phyloP scores from a whole-genome alignment of 2,113 vertebrate species.

The Indri indri region DNA sequence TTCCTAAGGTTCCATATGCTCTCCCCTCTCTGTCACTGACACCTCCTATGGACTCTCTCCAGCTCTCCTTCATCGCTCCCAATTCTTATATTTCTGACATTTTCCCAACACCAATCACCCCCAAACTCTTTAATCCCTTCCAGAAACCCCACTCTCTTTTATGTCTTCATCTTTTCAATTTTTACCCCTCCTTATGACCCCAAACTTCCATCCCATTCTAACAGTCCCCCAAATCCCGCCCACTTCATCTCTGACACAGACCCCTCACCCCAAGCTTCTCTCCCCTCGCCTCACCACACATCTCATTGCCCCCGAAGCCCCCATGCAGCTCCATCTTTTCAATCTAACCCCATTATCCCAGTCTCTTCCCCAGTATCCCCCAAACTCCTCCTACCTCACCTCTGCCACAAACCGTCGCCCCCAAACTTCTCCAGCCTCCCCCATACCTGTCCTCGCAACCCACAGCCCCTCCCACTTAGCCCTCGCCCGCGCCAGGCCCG shows the following conservation, averaged over 20 bases:
- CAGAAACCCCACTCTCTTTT: neutral
- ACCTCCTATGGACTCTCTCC: neutral
- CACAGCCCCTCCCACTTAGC: neutral
- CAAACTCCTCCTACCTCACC: constrained; percentile 33
- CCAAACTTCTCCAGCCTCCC: constrained; percentile 46
- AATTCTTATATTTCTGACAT: neutral
- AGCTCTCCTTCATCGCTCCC: neutral
- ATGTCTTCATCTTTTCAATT: neutral
- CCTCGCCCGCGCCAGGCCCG: neutral
- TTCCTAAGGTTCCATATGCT: constrained; percentile 4
- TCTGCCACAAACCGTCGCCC: neutral
- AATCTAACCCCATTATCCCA: neutral
- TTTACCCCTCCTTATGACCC: neutral
- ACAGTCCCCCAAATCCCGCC: neutral
- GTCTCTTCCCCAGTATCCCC: neutral
- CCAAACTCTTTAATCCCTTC: neutral
- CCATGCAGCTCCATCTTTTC: neutral
- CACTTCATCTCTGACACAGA: neutral
- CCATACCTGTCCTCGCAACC: neutral
- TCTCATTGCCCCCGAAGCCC: neutral
- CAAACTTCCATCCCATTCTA: constrained; percentile 24
- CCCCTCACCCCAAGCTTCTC: neutral
- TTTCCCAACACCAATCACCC: neutral
- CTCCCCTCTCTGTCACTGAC: neutral
- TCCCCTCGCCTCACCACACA: neutral